These are phyloP conservation scores for Bradypus variegatus DNA, from an alignment of 2,797 vertebrate species.

Conservation along the genomic window DNA sequence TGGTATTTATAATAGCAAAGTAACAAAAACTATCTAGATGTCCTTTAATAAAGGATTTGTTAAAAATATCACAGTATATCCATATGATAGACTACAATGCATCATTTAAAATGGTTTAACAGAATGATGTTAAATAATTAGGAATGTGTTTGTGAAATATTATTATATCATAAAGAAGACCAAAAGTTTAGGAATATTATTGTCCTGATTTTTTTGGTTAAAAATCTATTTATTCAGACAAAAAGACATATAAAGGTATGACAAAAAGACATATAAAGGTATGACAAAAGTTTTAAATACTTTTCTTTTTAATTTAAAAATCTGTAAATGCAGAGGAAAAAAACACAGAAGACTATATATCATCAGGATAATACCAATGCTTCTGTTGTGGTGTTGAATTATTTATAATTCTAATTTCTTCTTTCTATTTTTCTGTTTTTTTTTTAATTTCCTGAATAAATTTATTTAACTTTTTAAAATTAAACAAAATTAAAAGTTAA, in stretches of 20 bases:
- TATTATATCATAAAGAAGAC: no score
- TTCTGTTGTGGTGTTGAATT: neutral
- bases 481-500: neutral
- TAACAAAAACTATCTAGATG: no score
- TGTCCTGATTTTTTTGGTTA: no score
- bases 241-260: neutral
- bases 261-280: neutral
- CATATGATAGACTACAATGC: no score
- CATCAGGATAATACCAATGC: neutral
- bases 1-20: no score
- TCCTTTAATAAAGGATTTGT: no score
- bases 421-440: neutral
- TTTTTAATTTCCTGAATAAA: neutral
- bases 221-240: neutral
- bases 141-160: no score
- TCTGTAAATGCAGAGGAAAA: neutral
- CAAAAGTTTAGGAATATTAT: no score
- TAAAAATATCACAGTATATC: no score
- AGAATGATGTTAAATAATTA: no score
- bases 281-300: neutral
- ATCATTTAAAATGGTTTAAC: no score
- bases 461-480: neutral
- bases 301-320: neutral
- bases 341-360: neutral
- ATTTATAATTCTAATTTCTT: neutral